Percentiles rank a stretch among this genome's conserved stretches.
phyloP scores from a whole-genome alignment of 2,888 invertebrate genomes.

The Euclidia mi region DNA sequence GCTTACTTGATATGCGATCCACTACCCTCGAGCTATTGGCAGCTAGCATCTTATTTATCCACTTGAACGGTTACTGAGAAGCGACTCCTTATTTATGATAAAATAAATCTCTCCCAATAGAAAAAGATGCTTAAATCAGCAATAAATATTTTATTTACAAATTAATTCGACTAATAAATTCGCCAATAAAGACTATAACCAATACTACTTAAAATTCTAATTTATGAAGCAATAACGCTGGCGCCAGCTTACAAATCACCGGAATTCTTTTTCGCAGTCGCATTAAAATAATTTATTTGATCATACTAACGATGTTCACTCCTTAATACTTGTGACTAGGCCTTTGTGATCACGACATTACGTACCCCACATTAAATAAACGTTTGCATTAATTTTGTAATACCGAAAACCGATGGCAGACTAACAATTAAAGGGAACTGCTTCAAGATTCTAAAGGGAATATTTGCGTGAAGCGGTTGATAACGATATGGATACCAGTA shows the following conservation, averaged over 20 bases:
- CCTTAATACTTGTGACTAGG: slow-evolving; percentile 24
- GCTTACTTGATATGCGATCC: no score
- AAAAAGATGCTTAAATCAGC: no score
- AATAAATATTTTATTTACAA: not conserved
- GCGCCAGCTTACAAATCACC: no score
- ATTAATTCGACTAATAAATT: not conserved
- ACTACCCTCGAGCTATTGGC: no score
- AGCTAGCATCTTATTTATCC: no score
- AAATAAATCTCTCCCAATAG: no score
- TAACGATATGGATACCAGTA: not conserved
- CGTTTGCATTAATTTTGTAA: slow-evolving; percentile 47
- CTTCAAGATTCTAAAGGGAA: slow-evolving; percentile 12
- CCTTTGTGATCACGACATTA: slow-evolving; percentile 16
- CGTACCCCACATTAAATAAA: slow-evolving; percentile 39
- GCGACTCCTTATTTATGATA: no score
- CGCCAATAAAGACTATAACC: no score
- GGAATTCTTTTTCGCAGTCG: no score
- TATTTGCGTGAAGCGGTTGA: slow-evolving; percentile 7
- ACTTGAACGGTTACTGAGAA: no score
- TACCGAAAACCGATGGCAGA: slow-evolving; percentile 24
- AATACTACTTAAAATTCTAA: no score
- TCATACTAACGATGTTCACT: slow-evolving; percentile 14
- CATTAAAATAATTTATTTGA: slow-evolving; percentile 9
- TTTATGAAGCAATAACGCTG: no score
- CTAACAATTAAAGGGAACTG: slow-evolving; percentile 22